Conservation (phyloP, 2,797 vertebrate species). For the Anolis apletophallus region DNA sequence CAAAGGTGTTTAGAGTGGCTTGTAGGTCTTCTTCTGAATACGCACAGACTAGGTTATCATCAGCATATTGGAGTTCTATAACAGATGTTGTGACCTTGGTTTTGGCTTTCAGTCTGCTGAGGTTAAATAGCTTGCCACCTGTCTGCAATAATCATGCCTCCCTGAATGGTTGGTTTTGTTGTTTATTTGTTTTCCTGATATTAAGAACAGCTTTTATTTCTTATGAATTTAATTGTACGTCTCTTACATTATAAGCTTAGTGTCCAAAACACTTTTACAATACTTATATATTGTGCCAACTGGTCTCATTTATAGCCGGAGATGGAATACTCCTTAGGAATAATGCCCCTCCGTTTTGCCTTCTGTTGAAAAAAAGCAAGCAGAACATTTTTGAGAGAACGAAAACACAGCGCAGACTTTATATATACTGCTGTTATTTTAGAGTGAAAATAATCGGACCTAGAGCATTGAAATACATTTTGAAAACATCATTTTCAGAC, state of each 20-base stretch:
- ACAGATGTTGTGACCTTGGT: too few relatives aligned
- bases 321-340: neutral
- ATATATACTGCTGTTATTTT: neutral
- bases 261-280: neutral
- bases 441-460: slow-evolving; percentile 2
- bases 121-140: too few relatives aligned
- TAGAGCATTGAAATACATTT: slow-evolving; percentile 12
- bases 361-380: neutral
- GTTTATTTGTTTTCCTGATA: neutral
- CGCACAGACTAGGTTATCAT: too few relatives aligned
- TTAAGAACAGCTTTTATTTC: neutral
- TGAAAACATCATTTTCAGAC: slow-evolving; percentile 10
- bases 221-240: neutral
- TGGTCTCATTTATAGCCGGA: neutral
- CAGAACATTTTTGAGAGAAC: neutral
- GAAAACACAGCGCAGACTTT: neutral
- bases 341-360: neutral
- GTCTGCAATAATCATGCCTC: neutral
- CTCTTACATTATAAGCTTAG: neutral
- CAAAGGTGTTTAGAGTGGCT: too few relatives aligned
- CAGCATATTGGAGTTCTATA: too few relatives aligned
- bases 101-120: too few relatives aligned
- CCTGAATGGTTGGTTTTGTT: neutral
- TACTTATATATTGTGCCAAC: neutral
- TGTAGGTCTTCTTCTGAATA: too few relatives aligned